Evolutionary conservation across 2,888 invertebrate genomes (phyloP).

Genomic region (Eudasyphora cyanicolor): DNA sequence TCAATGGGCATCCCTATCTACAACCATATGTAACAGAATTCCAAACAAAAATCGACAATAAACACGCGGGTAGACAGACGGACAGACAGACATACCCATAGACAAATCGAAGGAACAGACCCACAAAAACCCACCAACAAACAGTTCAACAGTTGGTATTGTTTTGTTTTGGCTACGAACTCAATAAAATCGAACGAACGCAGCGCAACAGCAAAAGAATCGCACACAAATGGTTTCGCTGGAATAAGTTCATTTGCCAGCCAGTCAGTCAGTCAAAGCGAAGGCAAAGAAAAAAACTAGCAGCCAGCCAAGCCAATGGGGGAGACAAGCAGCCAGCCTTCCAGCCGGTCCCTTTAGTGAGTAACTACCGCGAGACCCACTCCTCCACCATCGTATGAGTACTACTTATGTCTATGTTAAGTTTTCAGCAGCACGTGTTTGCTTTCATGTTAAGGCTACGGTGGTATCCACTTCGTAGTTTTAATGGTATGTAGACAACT

Average conservation of each 20-base stretch:
- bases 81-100: not conserved
- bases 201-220: not conserved
- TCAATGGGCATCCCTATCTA: not conserved
- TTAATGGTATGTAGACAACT: not conserved
- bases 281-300: not conserved
- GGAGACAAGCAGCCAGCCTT: not conserved
- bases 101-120: not conserved
- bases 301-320: not conserved
- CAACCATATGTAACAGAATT: conserved; percentile 57
- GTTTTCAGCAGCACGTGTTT: conserved; percentile 63
- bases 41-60: conserved; percentile 33
- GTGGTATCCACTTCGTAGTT: not conserved
- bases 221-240: not conserved
- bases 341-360: not conserved
- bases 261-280: conserved; percentile 2
- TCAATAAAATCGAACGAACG: conserved; percentile 3
- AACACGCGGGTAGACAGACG: not conserved
- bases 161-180: conserved; percentile 31
- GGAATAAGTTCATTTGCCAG: conserved; percentile 6
- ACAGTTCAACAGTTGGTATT: conserved; percentile 28
- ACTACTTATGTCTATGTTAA: conserved; percentile 10
- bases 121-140: conserved; percentile 10
- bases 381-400: not conserved
- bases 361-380: conserved; percentile 47
- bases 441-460: conserved; percentile 58